These are phyloP conservation scores for Lepus americanus DNA, from an alignment of 2,113 vertebrate genomes.

Conservation along the genomic window DNA sequence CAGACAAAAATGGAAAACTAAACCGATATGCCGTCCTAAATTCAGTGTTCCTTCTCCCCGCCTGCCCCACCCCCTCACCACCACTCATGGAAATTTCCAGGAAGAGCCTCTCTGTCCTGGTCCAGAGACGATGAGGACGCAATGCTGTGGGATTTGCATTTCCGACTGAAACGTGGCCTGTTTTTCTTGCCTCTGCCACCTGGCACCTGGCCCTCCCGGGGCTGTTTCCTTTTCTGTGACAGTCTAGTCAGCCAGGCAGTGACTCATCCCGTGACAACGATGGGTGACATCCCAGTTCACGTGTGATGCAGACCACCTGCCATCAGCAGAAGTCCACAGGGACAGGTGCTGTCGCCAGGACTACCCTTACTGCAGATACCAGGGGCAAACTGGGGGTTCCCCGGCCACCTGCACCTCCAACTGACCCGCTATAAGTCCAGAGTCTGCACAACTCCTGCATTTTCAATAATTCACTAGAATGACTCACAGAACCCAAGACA, in stretches of 20 bases:
- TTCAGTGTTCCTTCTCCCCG: not conserved
- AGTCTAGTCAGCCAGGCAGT: not conserved
- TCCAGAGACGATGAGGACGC: not conserved
- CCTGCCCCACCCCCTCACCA: no score
- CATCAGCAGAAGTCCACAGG: not conserved
- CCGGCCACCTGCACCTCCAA: not conserved
- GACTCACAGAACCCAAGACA: not conserved
- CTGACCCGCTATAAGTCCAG: not conserved
- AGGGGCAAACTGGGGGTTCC: not conserved
- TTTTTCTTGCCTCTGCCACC: not conserved
- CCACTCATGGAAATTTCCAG: not conserved
- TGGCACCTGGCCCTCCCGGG: not conserved
- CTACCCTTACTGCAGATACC: not conserved
- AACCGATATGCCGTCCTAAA: not conserved
- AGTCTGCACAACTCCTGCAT: not conserved
- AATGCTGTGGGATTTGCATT: not conserved
- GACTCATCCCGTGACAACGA: not conserved
- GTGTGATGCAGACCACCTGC: not conserved
- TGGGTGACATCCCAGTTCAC: not conserved
- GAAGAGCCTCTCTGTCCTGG: not conserved
- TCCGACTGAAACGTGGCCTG: not conserved
- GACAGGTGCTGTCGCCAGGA: not conserved
- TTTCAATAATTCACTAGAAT: not conserved
- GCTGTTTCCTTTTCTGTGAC: not conserved
- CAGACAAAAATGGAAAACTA: not conserved